Percentiles rank a stretch among this genome's conserved stretches.
phyloP scores from a whole-genome alignment of 1,140 invertebrate species.

The Sitobion miscanthi region DNA sequence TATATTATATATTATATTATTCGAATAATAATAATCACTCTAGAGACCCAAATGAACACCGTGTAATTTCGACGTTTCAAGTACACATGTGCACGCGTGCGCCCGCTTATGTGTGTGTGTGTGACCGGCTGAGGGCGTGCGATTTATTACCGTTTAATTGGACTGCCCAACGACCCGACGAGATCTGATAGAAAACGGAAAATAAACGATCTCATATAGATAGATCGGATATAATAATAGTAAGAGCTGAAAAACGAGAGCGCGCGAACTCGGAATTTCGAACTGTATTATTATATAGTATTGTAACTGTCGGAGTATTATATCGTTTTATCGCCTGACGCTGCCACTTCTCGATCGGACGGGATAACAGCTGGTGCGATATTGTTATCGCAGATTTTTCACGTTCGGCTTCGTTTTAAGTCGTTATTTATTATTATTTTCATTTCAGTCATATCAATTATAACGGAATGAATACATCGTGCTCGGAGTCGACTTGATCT shows the following conservation, averaged over 20 bases:
- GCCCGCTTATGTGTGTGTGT: not conserved
- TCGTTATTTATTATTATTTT: not conserved
- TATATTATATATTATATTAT: not conserved
- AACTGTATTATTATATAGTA: not conserved
- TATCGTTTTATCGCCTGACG: not conserved
- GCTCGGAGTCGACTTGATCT: not conserved
- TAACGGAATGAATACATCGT: not conserved
- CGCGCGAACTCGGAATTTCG: not conserved
- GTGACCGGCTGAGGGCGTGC: not conserved
- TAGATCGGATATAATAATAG: not conserved
- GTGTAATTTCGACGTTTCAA: not conserved
- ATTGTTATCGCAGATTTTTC: not conserved
- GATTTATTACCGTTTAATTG: conserved; percentile 11
- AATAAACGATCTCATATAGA: not conserved
- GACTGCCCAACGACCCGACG: not conserved
- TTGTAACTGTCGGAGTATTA: not conserved
- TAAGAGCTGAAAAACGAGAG: not conserved
- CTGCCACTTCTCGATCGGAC: not conserved
- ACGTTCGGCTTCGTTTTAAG: not conserved
- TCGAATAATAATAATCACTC: not conserved
- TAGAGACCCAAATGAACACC: too few species aligned
- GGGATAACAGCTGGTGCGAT: not conserved
- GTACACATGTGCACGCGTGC: not conserved
- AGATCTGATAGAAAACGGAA: not conserved
- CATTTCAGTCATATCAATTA: not conserved